A percentile compares a stretch with the other conserved stretches of the same genome.
These are phyloP conservation scores for Caenorhabditis zanzibari DNA, from an alignment of 2,888 invertebrate species.

Conservation along the genomic window DNA sequence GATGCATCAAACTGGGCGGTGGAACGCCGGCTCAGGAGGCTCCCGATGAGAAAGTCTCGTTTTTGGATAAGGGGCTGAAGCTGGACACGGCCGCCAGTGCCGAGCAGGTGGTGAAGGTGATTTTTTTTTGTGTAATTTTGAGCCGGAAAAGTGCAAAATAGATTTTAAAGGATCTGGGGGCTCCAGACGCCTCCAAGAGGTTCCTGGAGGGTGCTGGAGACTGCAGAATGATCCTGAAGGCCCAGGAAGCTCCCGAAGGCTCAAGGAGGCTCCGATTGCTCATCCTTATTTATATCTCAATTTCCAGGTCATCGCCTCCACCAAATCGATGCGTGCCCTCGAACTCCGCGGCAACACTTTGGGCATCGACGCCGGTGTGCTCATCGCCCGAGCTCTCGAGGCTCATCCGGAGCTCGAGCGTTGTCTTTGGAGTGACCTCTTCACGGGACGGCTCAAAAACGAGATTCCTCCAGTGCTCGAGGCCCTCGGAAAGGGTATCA, in stretches of 20 bases:
- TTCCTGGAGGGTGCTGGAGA: not conserved
- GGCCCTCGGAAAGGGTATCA: constrained; percentile 88
- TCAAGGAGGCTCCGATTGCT: no score
- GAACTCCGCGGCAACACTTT: constrained; percentile 78
- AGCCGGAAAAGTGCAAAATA: no score
- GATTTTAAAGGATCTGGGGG: not conserved
- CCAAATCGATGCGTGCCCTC: constrained; percentile 60
- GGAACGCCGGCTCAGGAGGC: not conserved
- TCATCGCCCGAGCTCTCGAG: constrained; percentile 70
- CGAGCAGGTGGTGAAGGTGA: constrained; percentile 62
- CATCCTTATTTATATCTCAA: no score
- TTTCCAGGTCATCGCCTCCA: constrained; percentile 37
- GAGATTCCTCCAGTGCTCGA: constrained; percentile 96
- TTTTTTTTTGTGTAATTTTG: no score
- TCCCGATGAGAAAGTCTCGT: constrained; percentile 43
- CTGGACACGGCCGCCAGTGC: constrained; percentile 64
- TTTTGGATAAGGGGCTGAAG: constrained; percentile 65
- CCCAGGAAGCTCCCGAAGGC: no score
- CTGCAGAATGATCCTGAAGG: not conserved
- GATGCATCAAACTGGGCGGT: constrained; percentile 35
- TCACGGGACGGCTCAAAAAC: constrained; percentile 94
- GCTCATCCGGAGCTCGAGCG: constrained; percentile 55
- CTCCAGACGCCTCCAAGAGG: not conserved
- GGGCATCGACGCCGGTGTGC: constrained; percentile 74
- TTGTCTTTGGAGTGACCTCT: constrained; percentile 96